Base-by-base conservation (phyloP, 2,888 invertebrate species). In the Ariolimax columbianus region DNA sequence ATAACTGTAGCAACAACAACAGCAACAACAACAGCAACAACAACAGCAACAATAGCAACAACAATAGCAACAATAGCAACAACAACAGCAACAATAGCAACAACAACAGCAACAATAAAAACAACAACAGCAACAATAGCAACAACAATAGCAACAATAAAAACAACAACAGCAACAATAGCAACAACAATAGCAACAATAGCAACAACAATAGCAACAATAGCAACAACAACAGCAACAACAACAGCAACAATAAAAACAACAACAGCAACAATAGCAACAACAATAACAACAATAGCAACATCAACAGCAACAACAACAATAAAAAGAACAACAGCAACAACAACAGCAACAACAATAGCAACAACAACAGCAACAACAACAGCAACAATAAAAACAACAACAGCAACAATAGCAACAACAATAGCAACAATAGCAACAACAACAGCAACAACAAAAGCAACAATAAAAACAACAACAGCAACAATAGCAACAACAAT, bases 151-250 rank as follows among this genome's bases (percentile, higher is more conserved):
- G n/a, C n/a, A n/a, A n/a, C n/a, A n/a, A n/a, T n/a, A n/a, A n/a
- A n/a, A n/a, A n/a, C n/a, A n/a, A n/a, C n/a, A n/a, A n/a, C n/a
- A n/a, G n/a, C n/a, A n/a, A n/a, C n/a, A n/a, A n/a, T n/a, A n/a
- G 68, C 68, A 68, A 68, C 68, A 68, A 26, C 68, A 68, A 26
- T n/a, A 68, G 33, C 14, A 68, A 33, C 68, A 68, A 26, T n/a
- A 68, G 33, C 68, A 68, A 68, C 68, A 26, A n/a, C 68, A 68
- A n/a, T 33, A 68, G 33, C 68, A 68, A 68, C 68, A 68, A 68
- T n/a, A 68, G 11, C 68, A 68, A 11, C 68, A 68, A 33, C 68
- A 68, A 68, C 68, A 68, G 26, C 68, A 30, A 68, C 68, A 68
- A 68, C 68, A 68, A 33, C n/a, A n/a, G n/a, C n/a, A n/a, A n/a